Evolutionary conservation across 2,888 invertebrate species (phyloP).

Genomic region (Limnephilus rhombicus): DNA sequence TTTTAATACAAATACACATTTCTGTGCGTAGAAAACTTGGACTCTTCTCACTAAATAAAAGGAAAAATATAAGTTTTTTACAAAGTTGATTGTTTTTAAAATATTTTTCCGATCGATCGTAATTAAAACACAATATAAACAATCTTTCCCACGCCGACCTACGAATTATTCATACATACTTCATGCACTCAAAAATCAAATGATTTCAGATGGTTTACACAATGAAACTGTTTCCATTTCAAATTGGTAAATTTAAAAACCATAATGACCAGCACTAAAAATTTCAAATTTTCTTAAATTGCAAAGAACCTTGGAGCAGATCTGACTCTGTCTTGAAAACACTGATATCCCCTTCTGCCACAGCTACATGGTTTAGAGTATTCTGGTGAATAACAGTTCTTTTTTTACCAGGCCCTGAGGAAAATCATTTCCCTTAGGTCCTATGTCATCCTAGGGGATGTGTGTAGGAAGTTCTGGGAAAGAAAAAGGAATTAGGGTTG

Average conservation of each 20-base stretch:
- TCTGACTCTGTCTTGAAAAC: not conserved
- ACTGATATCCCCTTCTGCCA: not conserved
- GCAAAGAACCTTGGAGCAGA: not conserved
- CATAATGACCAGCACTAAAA: not conserved
- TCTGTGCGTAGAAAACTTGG: no score
- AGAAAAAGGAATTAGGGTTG: no score
- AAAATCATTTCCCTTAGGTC: no score
- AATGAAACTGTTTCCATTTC: not conserved
- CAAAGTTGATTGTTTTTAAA: no score
- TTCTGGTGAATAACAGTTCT: not conserved
- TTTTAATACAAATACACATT: no score
- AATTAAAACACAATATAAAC: no score
- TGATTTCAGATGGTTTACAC: not conserved
- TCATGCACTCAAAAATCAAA: not conserved
- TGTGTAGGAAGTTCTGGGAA: no score
- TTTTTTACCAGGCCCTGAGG: not conserved
- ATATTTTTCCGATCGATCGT: no score
- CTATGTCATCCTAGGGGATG: no score
- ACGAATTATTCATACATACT: not conserved
- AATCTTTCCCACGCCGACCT: no score
- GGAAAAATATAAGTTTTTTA: no score
- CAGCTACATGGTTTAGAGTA: not conserved
- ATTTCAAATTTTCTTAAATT: not conserved
- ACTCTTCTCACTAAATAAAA: no score
- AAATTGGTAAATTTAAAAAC: not conserved